Conservation (phyloP, 1,140 invertebrate species). For the Tetramorium parvispinum region DNA sequence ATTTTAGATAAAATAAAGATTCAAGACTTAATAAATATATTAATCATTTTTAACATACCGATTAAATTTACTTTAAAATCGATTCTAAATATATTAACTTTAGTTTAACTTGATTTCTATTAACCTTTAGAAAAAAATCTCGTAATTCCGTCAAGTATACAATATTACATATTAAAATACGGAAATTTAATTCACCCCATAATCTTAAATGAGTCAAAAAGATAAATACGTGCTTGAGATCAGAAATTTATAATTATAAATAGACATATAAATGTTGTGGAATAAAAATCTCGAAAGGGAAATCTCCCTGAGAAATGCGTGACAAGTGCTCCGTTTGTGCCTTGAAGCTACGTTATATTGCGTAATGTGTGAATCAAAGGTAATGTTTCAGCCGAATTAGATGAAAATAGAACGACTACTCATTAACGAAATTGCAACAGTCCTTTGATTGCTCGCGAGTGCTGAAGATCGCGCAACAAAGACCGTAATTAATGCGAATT, state of each 20-base stretch:
- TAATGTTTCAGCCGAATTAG: constrained; percentile 1
- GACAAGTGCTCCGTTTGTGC: not conserved
- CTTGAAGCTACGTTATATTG: not conserved
- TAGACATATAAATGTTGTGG: not conserved
- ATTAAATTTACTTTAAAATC: constrained; percentile 21
- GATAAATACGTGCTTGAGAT: not conserved
- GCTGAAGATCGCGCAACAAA: constrained; percentile 30
- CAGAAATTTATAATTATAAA: not conserved
- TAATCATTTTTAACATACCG: not conserved
- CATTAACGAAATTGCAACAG: constrained; percentile 21
- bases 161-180: not conserved
- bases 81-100: not conserved
- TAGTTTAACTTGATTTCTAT: not conserved
- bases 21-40: not conserved
- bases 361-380: not conserved
- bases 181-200: not conserved
- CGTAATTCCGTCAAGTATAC: not conserved
- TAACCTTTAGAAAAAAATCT: not conserved
- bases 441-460: not conserved
- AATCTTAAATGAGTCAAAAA: not conserved
- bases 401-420: constrained; percentile 32
- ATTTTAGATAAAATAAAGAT: not conserved
- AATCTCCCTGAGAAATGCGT: not conserved
- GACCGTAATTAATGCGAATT: constrained; percentile 35
- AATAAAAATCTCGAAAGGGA: not conserved